Evolutionary conservation across 2,797 vertebrate species (phyloP).

Genomic region (Acipenser transmontanus): DNA sequence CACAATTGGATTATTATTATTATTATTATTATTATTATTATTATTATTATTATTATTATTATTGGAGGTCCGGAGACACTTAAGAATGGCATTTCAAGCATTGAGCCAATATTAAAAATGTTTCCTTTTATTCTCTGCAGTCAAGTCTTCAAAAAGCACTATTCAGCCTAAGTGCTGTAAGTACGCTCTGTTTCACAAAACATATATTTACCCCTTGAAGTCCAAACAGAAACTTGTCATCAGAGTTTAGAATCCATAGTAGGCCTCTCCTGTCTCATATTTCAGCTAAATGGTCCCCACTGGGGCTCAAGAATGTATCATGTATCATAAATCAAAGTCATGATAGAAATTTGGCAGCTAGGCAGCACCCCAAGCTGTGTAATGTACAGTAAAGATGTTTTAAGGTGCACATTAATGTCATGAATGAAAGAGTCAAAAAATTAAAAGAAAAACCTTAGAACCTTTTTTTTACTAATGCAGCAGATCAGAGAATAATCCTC

Average conservation of each 20-base stretch:
- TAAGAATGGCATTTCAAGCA: no score
- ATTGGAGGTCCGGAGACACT: no score
- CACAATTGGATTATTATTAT: no score
- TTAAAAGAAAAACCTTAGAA: neutral
- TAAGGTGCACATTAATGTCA: conserved; percentile 83
- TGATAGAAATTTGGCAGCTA: conserved; percentile 88
- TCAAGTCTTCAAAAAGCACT: neutral
- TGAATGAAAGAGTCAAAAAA: conserved; percentile 53
- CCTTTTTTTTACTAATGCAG: conserved; percentile 8
- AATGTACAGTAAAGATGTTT: conserved; percentile 74
- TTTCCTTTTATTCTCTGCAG: neutral
- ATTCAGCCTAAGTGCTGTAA: neutral
- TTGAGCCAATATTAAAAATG: no score
- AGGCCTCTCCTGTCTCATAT: conserved; percentile 80
- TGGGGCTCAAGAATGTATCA: conserved; percentile 82
- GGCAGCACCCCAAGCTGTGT: conserved; percentile 66
- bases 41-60: no score
- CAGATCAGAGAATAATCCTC: conserved; percentile 11
- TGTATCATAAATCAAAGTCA: conserved; percentile 87
- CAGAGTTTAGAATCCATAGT: conserved; percentile 61
- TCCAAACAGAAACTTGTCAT: conserved; percentile 73
- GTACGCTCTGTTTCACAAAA: neutral
- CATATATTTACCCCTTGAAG: conserved; percentile 38
- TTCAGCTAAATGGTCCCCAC: conserved; percentile 83
- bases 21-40: no score